phyloP scores from a whole-genome alignment of 1,140 invertebrate genomes.

The Drosophila ananassae region DNA sequence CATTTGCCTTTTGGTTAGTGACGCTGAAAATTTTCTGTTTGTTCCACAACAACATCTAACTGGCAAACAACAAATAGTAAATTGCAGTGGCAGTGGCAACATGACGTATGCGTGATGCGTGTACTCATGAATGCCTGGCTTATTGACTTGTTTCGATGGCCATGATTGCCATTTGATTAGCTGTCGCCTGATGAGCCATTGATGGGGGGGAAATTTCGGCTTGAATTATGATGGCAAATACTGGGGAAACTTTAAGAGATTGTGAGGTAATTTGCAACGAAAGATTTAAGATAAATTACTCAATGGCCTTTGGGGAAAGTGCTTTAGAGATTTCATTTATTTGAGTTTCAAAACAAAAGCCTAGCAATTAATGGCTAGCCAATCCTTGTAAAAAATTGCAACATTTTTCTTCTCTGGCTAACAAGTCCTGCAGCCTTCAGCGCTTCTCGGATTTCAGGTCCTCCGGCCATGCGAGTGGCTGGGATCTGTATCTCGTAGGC shows the following conservation, averaged over 20 bases:
- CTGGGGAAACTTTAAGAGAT: background rate
- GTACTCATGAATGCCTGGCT: constrained; percentile 25
- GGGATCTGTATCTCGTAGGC: constrained; percentile 15
- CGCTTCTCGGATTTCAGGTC: constrained; percentile 44
- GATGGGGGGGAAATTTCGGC: constrained; percentile 22
- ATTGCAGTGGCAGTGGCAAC: constrained; percentile 50
- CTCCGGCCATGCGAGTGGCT: constrained; percentile 16
- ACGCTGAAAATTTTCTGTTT: constrained; percentile 33
- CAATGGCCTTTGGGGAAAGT: background rate
- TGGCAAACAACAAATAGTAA: constrained; percentile 52
- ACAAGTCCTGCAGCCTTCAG: constrained; percentile 41
- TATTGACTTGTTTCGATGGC: constrained; percentile 43
- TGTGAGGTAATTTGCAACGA: background rate
- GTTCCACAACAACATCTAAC: constrained; percentile 22
- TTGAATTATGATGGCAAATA: background rate
- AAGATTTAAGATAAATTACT: background rate
- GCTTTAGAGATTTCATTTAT: background rate
- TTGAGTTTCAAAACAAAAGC: background rate
- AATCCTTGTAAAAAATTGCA: constrained; percentile 31
- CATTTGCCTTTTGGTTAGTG: constrained; percentile 31
- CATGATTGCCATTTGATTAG: constrained; percentile 45
- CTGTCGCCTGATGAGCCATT: constrained; percentile 34
- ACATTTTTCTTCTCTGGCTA: constrained; percentile 28
- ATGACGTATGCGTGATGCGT: constrained; percentile 47
- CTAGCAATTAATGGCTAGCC: constrained; percentile 14